phyloP scores from a whole-genome alignment of 2,797 vertebrate species.

The Ptychobarbus kaznakovi region DNA sequence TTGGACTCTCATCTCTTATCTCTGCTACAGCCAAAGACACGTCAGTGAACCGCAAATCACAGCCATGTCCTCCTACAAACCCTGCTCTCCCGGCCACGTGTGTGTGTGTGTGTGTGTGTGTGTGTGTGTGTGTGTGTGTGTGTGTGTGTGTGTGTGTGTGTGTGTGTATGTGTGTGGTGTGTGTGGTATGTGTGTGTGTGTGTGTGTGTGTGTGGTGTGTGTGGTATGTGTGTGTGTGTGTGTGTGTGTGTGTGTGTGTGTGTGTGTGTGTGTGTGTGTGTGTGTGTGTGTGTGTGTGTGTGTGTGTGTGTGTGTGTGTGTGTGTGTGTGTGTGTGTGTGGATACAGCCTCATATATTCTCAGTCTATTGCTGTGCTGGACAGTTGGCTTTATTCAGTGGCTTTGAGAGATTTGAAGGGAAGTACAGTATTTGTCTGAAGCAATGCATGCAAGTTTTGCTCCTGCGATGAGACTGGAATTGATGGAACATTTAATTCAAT shows the following conservation, averaged over 20 bases:
- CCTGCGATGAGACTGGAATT: background rate
- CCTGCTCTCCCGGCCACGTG: conserved; percentile 5
- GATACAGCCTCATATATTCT: conserved; percentile 9
- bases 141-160: conserved; percentile 17
- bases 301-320: conserved; percentile 20
- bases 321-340: conserved; percentile 16
- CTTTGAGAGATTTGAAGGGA: background rate
- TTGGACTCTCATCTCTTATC: conserved; percentile 49
- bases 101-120: conserved; percentile 24
- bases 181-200: background rate
- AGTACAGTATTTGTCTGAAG: conserved; percentile 23
- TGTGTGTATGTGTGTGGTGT: background rate
- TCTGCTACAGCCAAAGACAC: conserved; percentile 50
- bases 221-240: conserved; percentile 9
- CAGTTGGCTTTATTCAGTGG: conserved; percentile 15
- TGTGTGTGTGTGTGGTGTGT: conserved; percentile 22
- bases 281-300: conserved; percentile 19
- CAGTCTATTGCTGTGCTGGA: conserved; percentile 8
- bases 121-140: background rate
- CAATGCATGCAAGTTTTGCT: conserved; percentile 19
- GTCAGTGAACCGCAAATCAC: conserved; percentile 54
- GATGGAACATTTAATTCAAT: background rate
- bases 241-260: conserved; percentile 18
- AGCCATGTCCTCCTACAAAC: conserved; percentile 45
- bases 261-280: conserved; percentile 15